Base-by-base conservation (phyloP, 2,888 invertebrate species). In the Platycnemis pennipes region DNA sequence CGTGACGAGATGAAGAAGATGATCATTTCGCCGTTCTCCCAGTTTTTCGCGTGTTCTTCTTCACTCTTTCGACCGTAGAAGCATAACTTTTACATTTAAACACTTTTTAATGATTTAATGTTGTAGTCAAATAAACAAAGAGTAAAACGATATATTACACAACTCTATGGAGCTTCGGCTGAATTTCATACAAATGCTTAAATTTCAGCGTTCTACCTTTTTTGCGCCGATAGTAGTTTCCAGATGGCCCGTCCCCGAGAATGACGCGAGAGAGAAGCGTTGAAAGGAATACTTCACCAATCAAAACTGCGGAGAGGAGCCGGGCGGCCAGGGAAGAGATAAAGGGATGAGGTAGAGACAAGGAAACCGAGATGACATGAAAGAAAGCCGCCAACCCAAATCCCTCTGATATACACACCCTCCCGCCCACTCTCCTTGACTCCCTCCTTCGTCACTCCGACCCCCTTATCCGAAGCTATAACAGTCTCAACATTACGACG, bases 381-480 rank as follows among this genome's bases (percentile, higher is more conserved):
- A 77, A 77, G 77, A 37, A 37, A 77, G 77, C 77, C 77, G 77
- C 22, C 77, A 26, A 22, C 63, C 37, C 31, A 37, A 77, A 77
- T 37, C 63, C n/a, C 63, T 63, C 63, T 63, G 63, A 63, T 26
- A 63, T n/a, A 63, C n/a, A 22, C 53, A 7, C 53, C 26, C 26
- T 63, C 22, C 26, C 49, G 4, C 19, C 49, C 49, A 16, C 49
- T 19, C 49, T 19, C 11, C 49, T 49, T 49, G 49, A 49, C 63
- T 26, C 63, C n/a, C 26, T n/a, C n/a, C 63, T 26, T n/a, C 26
- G 7, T 26, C 63, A 22, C 26, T 63, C 63, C 63, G 26, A 13
- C 13, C 77, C 77, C 37, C 77, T 77, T 77, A 77, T 77, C 77
- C 77, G 77, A 77, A 77, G 77, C 31, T 37, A 77, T 77, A 77